Base-by-base conservation (phyloP, 2,113 vertebrate species). In the Larimichthys polyactis region DNA sequence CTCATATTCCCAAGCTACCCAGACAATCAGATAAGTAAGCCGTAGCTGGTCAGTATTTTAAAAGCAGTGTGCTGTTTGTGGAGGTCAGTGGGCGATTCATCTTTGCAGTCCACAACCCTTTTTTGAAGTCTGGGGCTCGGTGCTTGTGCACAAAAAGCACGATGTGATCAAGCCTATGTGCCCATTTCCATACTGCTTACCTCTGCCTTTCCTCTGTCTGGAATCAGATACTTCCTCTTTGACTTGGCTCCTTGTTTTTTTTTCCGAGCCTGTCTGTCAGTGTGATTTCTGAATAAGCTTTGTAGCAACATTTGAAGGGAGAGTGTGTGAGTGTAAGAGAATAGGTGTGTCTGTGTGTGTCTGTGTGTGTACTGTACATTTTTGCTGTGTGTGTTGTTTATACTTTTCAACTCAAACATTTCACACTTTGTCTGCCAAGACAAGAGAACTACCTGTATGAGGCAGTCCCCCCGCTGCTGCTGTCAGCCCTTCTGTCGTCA, bases 161-260 rank as follows among this genome's bases (percentile, higher is more conserved):
- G 48, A 68, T 54, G 27, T 52, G 43, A 44, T 51, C n/a, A 70
- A 43, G 69, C 44, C 49, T 16, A n/a, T 49, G 9, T 83, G 62
- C 51, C 63, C 32, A 78, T 83, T 87, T 73, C 49, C 66, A 81
- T 71, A 57, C 17, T 65, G 51, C 70, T 69, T 51, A 44, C 79
- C 46, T 75, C 58, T 60, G 32, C 64, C 55, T 75, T 79, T 60
- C 44, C 65, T 59, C 54, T 48, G 24, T 59, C 22, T 71, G 40
- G 62, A 80, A 63, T 75, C 15, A 63, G 67, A 75, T 27, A 22
- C 63, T 68, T 75, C 19, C 43, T 58, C 22, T 69, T 82, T 59
- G 24, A 63, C 80, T 74, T 44, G 36, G 32, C 66, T 55, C 3
- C 29, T 55, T 77, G 58, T 40, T 68, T 66, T 40, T 36, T 67